These are phyloP conservation scores for Urocyon cinereoargenteus DNA, from an alignment of 2,797 vertebrate genomes.

Conservation along the genomic window DNA sequence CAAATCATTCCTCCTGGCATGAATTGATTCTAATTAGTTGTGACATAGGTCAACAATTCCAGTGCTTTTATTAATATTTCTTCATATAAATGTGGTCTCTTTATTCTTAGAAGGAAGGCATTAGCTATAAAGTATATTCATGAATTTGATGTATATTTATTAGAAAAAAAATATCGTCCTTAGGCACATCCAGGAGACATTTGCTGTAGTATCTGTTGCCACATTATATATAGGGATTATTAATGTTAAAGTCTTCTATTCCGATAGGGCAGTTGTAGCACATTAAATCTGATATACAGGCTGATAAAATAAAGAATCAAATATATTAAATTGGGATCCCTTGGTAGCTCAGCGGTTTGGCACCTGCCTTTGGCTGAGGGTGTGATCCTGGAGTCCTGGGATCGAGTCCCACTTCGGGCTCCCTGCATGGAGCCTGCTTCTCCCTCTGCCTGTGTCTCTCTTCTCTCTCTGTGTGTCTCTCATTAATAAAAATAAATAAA, in stretches of 20 bases:
- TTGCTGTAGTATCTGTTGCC: not conserved
- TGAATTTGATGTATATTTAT: not conserved
- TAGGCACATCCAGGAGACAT: not conserved
- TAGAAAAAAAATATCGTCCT: not conserved
- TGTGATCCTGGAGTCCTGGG: no score
- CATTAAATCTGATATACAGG: conserved; percentile 32
- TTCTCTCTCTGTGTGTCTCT: no score
- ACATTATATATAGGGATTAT: not conserved
- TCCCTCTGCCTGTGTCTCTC: no score
- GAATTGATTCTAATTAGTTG: conserved; percentile 26
- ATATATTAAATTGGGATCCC: not conserved
- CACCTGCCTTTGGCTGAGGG: no score
- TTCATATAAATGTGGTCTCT: conserved; percentile 10
- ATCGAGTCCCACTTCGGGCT: no score
- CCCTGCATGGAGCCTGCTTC: no score
- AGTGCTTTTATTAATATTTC: not conserved
- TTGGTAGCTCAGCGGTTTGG: no score
- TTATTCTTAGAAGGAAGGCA: not conserved
- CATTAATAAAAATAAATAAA: not conserved
- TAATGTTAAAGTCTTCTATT: not conserved
- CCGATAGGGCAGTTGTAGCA: not conserved
- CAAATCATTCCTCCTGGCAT: not conserved
- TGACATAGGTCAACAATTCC: not conserved
- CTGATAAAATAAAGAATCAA: conserved; percentile 24
- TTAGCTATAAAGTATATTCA: conserved; percentile 39